Conservation (phyloP, 2,113 vertebrate genomes). For the Phalacrocorax carbo region DNA sequence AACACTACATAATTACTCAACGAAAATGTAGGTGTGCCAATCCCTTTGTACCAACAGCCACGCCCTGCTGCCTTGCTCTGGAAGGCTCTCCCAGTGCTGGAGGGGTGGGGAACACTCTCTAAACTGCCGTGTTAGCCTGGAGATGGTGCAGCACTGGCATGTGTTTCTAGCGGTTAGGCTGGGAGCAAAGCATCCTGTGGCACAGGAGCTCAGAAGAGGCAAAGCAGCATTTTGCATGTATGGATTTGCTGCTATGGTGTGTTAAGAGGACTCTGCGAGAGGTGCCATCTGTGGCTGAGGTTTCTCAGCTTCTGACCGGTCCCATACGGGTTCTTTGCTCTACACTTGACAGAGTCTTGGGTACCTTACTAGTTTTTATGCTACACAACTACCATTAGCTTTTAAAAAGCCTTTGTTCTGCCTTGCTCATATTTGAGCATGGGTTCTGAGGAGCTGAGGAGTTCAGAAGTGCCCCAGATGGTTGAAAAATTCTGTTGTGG, state of each 20-base stretch:
- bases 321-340: background rate
- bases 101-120: background rate
- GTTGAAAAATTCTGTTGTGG: background rate
- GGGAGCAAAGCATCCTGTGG: background rate
- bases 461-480: background rate
- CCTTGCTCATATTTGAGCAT: background rate
- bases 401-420: background rate
- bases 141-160: accelerated
- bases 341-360: background rate
- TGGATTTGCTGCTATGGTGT: background rate
- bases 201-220: background rate
- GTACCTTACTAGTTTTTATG: background rate
- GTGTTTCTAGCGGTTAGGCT: accelerated
- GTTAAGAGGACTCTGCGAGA: background rate
- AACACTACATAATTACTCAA: background rate
- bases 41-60: background rate
- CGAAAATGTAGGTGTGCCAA: accelerated
- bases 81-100: background rate
- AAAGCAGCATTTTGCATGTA: background rate
- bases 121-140: accelerated
- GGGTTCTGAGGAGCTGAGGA: background rate
- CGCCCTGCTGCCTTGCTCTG: accelerated
- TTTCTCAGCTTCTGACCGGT: background rate
- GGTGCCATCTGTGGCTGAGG: background rate
- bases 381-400: background rate